phyloP scores from a whole-genome alignment of 2,797 vertebrate species.

The Novumbra hubbsi region DNA sequence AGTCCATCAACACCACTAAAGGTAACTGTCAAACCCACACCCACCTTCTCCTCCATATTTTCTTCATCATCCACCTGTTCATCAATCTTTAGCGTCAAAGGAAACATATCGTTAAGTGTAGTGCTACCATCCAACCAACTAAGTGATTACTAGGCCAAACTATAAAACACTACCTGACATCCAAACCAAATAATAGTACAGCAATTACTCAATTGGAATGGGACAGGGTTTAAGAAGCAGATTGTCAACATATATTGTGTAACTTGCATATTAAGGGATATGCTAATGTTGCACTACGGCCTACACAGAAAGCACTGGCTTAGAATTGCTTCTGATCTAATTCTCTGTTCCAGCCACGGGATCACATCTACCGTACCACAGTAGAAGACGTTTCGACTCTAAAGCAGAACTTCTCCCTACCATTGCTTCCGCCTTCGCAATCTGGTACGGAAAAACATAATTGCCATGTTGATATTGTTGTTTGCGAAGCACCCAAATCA shows the following conservation, averaged over 20 bases:
- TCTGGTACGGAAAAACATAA: constrained; percentile 49
- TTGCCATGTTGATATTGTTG: not conserved
- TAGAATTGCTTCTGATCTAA: constrained; percentile 32
- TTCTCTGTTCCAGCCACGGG: constrained; percentile 8
- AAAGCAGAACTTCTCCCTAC: constrained; percentile 51
- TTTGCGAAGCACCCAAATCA: not conserved
- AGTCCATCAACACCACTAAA: not conserved
- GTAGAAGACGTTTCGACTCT: not conserved
- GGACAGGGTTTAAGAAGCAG: not conserved
- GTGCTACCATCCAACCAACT: constrained; percentile 9
- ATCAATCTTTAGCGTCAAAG: constrained; percentile 60
- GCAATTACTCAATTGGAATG: not conserved
- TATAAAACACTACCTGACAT: constrained; percentile 10
- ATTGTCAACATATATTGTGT: not conserved
- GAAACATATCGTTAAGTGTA: constrained; percentile 45
- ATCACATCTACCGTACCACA: constrained; percentile 17
- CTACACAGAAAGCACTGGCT: constrained; percentile 25
- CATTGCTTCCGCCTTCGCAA: constrained; percentile 58
- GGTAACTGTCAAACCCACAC: not conserved
- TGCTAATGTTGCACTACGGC: constrained; percentile 14
- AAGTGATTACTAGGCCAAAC: constrained; percentile 10
- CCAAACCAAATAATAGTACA: not conserved
- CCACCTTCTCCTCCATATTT: constrained; percentile 43
- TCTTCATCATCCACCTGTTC: constrained; percentile 45
- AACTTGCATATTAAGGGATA: not conserved